Conservation (phyloP, 2,113 vertebrate species). For the Nanger granti region DNA sequence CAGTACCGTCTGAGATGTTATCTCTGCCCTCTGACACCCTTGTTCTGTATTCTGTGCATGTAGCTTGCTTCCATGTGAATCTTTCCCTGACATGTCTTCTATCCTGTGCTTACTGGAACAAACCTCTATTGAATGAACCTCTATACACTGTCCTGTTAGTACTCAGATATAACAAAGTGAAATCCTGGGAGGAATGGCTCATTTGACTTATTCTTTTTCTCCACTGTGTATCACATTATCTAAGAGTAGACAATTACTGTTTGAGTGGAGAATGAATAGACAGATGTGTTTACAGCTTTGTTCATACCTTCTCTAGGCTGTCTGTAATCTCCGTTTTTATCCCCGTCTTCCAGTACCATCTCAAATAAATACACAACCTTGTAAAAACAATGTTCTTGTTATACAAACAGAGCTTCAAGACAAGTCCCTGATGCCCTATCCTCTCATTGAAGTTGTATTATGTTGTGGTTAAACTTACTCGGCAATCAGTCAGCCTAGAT, state of each 20-base stretch:
- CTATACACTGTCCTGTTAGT: background rate
- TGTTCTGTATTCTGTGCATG: background rate
- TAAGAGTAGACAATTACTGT: background rate
- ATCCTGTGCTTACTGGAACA: background rate
- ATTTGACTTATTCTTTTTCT: background rate
- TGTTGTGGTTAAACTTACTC: background rate
- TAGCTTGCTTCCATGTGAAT: background rate
- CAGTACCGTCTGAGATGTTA: background rate
- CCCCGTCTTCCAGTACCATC: background rate
- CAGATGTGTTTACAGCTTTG: background rate
- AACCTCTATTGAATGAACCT: background rate
- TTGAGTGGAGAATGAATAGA: background rate
- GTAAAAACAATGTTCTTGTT: background rate
- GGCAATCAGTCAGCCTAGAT: background rate
- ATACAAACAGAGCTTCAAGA: background rate
- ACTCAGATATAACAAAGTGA: background rate
- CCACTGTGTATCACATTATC: background rate
- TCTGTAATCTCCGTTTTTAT: background rate
- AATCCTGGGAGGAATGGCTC: background rate
- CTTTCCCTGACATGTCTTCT: background rate
- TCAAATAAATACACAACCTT: background rate
- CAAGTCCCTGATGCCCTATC: background rate
- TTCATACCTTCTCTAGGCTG: background rate
- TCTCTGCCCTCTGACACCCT: background rate
- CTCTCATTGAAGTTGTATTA: background rate